A percentile compares a stretch with the other conserved stretches of the same genome.
phyloP scores from a whole-genome alignment of 2,888 invertebrate species.

The Euplexia lucipara region DNA sequence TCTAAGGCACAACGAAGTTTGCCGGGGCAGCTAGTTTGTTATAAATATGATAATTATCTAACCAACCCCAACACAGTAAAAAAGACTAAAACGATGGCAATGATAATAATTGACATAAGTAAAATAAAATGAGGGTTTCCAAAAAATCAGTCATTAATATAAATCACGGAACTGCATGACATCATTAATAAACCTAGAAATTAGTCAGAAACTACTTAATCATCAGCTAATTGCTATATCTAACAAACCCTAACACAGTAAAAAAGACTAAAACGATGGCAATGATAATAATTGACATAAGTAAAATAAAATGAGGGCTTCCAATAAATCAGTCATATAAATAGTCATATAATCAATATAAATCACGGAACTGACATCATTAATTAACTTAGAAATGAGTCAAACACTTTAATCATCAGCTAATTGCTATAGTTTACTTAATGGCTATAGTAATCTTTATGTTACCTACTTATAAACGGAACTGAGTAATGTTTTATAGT shows the following conservation, averaged over 20 bases:
- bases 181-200: conserved; percentile 8
- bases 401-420: conserved; percentile 9
- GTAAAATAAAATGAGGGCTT: neutral
- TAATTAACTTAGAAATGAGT: conserved; percentile 20
- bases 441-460: conserved; percentile 28
- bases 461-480: conserved; percentile 27
- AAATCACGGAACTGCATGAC: conserved; percentile 9
- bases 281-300: neutral
- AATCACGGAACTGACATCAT: conserved; percentile 10
- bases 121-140: neutral
- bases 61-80: too few relatives aligned
- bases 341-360: too few relatives aligned
- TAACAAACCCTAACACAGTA: too few relatives aligned
- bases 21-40: too few relatives aligned
- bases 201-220: conserved; percentile 20
- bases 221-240: conserved; percentile 8
- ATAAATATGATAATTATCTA: too few relatives aligned
- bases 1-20: too few relatives aligned
- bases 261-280: too few relatives aligned
- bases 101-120: neutral
- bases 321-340: neutral
- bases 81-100: too few relatives aligned
- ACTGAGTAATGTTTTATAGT: neutral
- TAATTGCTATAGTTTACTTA: conserved; percentile 28
- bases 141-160: neutral